Conservation (phyloP, 2,113 vertebrate species). For the Sorex araneus region DNA sequence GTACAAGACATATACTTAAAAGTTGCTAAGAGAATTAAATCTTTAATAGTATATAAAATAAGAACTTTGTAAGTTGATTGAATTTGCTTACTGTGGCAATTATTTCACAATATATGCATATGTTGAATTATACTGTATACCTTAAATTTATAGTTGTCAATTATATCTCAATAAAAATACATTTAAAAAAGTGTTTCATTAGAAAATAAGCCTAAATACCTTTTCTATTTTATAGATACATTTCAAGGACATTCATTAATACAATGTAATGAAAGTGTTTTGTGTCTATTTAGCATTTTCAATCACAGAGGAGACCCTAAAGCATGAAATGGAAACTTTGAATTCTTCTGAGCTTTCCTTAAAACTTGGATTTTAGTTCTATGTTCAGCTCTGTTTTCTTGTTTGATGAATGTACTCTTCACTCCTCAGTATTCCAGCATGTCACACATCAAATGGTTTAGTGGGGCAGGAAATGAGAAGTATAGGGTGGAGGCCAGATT, state of each 20-base stretch:
- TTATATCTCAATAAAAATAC: slow-evolving; percentile 31
- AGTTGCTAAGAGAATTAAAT: no score
- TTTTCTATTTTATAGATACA: slow-evolving; percentile 10
- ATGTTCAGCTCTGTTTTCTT: neutral
- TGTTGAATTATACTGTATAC: neutral
- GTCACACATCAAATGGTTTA: neutral
- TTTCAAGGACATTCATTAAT: slow-evolving; percentile 42
- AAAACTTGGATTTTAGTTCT: neutral
- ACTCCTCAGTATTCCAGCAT: neutral
- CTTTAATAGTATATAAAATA: no score
- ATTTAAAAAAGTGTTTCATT: slow-evolving; percentile 8
- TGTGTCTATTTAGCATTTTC: neutral
- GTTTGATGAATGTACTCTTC: neutral
- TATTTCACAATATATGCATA: neutral
- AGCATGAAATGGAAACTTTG: neutral
- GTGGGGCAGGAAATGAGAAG: no score
- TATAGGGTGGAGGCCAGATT: neutral
- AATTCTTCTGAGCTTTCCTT: slow-evolving; percentile 26
- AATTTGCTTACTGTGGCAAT: neutral
- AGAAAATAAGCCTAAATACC: slow-evolving; percentile 17
- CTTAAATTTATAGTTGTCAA: slow-evolving; percentile 16
- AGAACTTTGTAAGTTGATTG: no score
- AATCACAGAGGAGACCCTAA: neutral
- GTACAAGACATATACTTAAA: no score
- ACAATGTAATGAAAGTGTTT: neutral